Percentiles rank a stretch among this genome's conserved stretches.
phyloP scores from a whole-genome alignment of 2,113 vertebrate species.

The Actenoides lindsayi region DNA sequence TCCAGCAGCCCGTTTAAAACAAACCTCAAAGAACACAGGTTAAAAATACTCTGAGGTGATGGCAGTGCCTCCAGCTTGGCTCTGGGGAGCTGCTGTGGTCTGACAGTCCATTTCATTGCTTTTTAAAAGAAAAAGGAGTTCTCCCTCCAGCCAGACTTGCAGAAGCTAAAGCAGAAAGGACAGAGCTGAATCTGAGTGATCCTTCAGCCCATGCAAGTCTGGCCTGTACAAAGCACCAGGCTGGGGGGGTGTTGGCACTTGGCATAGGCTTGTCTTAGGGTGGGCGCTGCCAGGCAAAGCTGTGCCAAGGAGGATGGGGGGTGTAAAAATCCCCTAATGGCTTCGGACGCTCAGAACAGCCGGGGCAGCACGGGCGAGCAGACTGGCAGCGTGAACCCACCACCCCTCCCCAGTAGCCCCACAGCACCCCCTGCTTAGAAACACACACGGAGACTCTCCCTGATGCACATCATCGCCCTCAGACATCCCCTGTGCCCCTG shows the following conservation, averaged over 20 bases:
- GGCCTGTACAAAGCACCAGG: too few relatives aligned
- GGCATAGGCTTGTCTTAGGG: background rate
- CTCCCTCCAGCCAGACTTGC: background rate
- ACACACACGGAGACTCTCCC: accelerated
- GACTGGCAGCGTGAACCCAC: accelerated
- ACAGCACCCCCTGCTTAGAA: background rate
- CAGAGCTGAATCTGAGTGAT: background rate
- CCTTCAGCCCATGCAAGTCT: background rate
- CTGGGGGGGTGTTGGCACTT: background rate
- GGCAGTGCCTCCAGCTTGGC: background rate
- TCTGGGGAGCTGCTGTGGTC: background rate
- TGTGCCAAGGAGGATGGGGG: too few relatives aligned
- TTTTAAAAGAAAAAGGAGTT: background rate
- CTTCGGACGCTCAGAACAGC: background rate
- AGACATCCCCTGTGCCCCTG: background rate
- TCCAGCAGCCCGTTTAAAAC: background rate
- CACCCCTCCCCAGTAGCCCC: background rate
- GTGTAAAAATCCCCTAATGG: background rate
- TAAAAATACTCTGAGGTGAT: background rate
- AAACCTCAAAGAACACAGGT: background rate
- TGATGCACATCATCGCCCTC: accelerated
- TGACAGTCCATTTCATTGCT: background rate
- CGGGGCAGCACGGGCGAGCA: accelerated
- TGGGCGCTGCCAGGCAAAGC: background rate
- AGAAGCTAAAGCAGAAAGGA: background rate